Conservation (phyloP, 2,113 vertebrate genomes). For the Nymphicus hollandicus region DNA sequence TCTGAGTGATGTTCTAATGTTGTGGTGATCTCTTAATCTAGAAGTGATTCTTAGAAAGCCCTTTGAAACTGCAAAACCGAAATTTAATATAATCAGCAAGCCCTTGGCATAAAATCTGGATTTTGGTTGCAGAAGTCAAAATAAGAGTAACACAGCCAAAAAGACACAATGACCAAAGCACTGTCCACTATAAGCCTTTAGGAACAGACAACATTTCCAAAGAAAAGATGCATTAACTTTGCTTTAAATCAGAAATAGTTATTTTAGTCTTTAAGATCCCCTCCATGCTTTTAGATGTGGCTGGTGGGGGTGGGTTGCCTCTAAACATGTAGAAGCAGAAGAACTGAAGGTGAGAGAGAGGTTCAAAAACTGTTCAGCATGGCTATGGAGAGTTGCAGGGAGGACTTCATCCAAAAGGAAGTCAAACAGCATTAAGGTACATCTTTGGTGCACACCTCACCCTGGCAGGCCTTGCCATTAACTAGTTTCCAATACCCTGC, state of each 20-base stretch:
- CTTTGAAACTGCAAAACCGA: not conserved
- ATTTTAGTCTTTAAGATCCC: not conserved
- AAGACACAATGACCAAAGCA: not conserved
- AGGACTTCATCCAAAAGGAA: not conserved
- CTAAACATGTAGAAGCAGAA: not conserved
- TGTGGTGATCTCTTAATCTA: not conserved
- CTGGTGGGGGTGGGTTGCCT: not conserved
- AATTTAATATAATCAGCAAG: not conserved
- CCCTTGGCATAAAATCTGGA: not conserved
- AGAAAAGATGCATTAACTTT: not conserved
- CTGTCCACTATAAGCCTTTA: not conserved
- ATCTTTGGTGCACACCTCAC: not conserved
- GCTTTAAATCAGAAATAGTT: not conserved
- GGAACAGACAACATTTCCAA: not conserved
- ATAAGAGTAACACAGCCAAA: not conserved
- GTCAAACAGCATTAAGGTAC: not conserved
- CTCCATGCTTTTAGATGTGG: not conserved
- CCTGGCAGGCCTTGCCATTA: not conserved
- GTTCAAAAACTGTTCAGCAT: not conserved
- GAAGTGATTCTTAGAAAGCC: not conserved
- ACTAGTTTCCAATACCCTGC: not conserved
- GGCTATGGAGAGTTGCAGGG: not conserved
- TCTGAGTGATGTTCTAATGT: not conserved
- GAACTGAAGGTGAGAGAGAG: not conserved
- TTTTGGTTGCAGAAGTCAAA: not conserved